phyloP scores from a whole-genome alignment of 2,113 vertebrate genomes.

The Notarius lentiginosus region DNA sequence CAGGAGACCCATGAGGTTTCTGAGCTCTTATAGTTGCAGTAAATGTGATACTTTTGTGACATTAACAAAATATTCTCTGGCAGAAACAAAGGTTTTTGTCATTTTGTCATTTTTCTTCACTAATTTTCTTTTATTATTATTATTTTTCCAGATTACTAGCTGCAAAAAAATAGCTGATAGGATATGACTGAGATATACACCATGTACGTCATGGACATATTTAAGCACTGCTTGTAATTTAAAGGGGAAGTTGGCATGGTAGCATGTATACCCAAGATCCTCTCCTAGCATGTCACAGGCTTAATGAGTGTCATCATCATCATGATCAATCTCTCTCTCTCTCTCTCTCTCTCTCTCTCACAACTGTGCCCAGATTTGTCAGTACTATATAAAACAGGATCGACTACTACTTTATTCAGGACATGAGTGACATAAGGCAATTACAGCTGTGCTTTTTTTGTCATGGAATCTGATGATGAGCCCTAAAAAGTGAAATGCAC shows the following conservation, averaged over 20 bases:
- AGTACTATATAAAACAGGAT: conserved; percentile 46
- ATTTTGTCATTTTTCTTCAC: not conserved
- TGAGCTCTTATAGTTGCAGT: not conserved
- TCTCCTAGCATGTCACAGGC: conserved; percentile 5
- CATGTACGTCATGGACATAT: not conserved
- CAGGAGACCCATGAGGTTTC: not conserved
- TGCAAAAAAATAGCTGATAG: too few relatives aligned
- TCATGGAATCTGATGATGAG: conserved; percentile 44
- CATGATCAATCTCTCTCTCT: not conserved
- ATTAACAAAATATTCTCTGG: not conserved
- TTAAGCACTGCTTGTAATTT: not conserved
- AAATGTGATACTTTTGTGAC: not conserved
- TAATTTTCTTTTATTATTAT: not conserved
- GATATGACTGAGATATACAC: not conserved
- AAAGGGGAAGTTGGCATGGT: conserved; percentile 10
- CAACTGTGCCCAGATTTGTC: conserved; percentile 32
- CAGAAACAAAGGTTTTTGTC: not conserved
- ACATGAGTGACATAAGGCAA: conserved; percentile 31
- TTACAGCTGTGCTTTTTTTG: conserved; percentile 17
- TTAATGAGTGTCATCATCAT: conserved; percentile 44
- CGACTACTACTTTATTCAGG: conserved; percentile 26
- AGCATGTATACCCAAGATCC: conserved; percentile 26
- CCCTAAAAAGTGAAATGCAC: not conserved
- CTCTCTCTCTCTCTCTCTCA: conserved; percentile 14
- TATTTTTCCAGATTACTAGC: not conserved